Percentiles rank a stretch among this genome's conserved stretches.
phyloP scores from a whole-genome alignment of 2,113 vertebrate genomes.

The Thermophis baileyi region DNA sequence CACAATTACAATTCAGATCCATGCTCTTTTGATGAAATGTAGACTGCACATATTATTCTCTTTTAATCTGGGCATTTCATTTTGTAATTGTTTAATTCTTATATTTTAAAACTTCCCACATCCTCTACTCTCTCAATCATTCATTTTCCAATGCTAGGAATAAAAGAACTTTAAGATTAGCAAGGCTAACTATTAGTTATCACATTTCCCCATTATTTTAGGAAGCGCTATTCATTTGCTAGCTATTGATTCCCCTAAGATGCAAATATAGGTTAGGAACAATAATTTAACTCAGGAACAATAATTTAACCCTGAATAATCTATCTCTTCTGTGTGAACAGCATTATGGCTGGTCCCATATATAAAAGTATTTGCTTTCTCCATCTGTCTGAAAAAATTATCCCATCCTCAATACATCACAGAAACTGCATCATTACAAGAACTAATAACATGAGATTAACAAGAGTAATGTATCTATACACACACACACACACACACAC shows the following conservation, averaged over 20 bases:
- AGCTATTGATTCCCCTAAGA: background rate
- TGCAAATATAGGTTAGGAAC: background rate
- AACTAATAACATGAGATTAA: background rate
- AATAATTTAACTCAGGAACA: background rate
- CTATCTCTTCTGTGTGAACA: background rate
- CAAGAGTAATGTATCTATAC: background rate
- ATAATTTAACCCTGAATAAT: background rate
- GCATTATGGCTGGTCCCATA: background rate
- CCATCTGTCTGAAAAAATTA: background rate
- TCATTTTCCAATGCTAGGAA: background rate
- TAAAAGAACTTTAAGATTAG: background rate
- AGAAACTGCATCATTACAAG: background rate
- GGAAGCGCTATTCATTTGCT: background rate
- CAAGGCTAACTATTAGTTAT: background rate
- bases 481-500: background rate
- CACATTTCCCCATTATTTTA: background rate
- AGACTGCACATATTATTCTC: background rate
- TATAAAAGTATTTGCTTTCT: background rate
- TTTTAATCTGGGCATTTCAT: background rate
- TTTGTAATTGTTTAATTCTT: background rate
- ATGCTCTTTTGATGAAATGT: background rate
- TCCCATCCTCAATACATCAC: background rate
- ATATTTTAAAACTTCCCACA: background rate
- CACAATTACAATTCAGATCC: constrained; percentile 1
- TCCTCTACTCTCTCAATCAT: background rate